These are phyloP conservation scores for Lytechinus pictus DNA, from an alignment of 35 echinoderm and acorn worm genomes.

Conservation along the genomic window DNA sequence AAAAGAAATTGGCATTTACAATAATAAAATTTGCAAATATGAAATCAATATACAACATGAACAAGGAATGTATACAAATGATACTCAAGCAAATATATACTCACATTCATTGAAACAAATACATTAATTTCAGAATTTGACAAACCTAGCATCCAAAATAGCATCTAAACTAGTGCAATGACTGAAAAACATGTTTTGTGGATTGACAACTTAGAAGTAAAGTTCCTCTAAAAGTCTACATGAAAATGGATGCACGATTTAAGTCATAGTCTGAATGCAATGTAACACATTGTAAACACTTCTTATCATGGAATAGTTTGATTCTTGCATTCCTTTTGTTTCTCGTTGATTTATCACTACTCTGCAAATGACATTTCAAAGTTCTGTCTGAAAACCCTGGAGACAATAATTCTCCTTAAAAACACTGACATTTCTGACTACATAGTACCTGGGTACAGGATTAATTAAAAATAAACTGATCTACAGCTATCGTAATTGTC, in stretches of 20 bases:
- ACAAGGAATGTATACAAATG: background rate
- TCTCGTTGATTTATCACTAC: background rate
- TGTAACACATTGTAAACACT: background rate
- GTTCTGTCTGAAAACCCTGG: background rate
- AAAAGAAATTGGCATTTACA: background rate
- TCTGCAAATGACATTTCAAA: background rate
- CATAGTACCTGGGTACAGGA: background rate
- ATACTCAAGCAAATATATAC: background rate
- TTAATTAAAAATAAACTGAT: background rate
- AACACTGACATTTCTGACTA: background rate
- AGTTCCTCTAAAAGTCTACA: background rate
- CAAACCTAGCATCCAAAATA: background rate
- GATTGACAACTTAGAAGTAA: background rate
- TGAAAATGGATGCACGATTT: background rate
- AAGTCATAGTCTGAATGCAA: background rate
- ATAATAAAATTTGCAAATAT: background rate
- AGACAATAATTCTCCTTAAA: background rate
- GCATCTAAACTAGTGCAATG: background rate
- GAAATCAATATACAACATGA: background rate
- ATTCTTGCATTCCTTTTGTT: background rate
- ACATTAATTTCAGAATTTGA: background rate
- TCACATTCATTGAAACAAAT: background rate
- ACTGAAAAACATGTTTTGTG: background rate
- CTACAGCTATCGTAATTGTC: background rate
- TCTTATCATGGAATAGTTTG: background rate